Percentiles rank a stretch among this genome's conserved stretches.
phyloP scores from a whole-genome alignment of 2,888 invertebrate genomes.

The Drosophila pseudotalamancana region DNA sequence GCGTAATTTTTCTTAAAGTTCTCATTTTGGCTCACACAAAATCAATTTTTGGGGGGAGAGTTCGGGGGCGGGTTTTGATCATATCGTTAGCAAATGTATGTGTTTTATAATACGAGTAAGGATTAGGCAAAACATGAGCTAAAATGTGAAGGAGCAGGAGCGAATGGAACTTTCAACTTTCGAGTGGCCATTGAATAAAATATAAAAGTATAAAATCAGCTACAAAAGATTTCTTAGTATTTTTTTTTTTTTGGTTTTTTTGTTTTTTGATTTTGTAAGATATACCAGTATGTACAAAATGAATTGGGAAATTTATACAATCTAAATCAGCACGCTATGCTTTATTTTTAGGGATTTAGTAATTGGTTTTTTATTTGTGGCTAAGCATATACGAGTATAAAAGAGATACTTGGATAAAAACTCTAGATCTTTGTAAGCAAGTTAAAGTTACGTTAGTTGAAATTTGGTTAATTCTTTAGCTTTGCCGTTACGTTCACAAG shows the following conservation, averaged over 20 bases:
- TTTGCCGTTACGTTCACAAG: conserved; percentile 31
- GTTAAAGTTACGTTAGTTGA: conserved; percentile 36
- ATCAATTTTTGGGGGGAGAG: conserved; percentile 15
- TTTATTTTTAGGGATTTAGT: conserved; percentile 18
- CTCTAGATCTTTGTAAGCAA: conserved; percentile 41
- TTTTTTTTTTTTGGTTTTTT: conserved; percentile 3
- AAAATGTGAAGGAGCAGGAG: conserved; percentile 7
- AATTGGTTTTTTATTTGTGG: conserved; percentile 1
- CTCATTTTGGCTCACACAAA: conserved; percentile 39
- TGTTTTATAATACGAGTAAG: conserved; percentile 23
- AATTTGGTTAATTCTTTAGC: conserved; percentile 14
- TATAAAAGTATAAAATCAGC: conserved; percentile 29
- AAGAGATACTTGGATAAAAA: conserved; percentile 20
- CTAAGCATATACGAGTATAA: conserved; percentile 26
- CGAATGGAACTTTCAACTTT: conserved; percentile 12
- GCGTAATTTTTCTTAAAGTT: conserved; percentile 36
- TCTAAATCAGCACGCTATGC: conserved; percentile 60
- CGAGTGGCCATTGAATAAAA: conserved; percentile 21
- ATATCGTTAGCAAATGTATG: conserved; percentile 30
- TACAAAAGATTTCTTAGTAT: conserved; percentile 3
- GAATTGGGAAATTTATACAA: conserved; percentile 7
- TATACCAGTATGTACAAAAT: conserved; percentile 60
- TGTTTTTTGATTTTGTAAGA: no score
- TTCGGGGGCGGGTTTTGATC: not conserved
- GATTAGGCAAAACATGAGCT: conserved; percentile 24